Conservation (phyloP, 2,888 invertebrate species). For the Melanostoma scalare region DNA sequence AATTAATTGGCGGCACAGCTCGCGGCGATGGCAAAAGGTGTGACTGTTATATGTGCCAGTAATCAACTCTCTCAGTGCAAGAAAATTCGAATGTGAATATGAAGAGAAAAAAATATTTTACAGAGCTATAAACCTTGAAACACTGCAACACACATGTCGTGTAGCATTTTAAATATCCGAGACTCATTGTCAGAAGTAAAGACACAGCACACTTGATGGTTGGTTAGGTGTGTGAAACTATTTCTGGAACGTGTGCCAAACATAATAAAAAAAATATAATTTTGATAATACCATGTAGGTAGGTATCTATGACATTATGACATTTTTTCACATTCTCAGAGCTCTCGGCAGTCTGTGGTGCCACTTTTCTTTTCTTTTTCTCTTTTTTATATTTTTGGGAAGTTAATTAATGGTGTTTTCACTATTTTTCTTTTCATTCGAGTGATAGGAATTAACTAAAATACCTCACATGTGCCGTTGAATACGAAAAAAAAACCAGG, state of each 20-base stretch:
- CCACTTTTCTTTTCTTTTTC: slow-evolving; percentile 5
- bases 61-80: slow-evolving; percentile 8
- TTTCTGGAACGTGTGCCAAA: slow-evolving; percentile 64
- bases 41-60: slow-evolving; percentile 64
- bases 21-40: slow-evolving; percentile 44
- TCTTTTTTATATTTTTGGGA: background rate
- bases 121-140: slow-evolving; percentile 68
- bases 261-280: slow-evolving; percentile 18
- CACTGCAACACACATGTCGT: slow-evolving; percentile 43
- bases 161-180: slow-evolving; percentile 32
- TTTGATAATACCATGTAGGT: background rate
- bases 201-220: background rate
- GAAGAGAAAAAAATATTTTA: slow-evolving; percentile 11
- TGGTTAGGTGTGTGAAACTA: slow-evolving; percentile 49
- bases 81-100: slow-evolving; percentile 29
- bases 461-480: background rate
- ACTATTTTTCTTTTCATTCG: slow-evolving; percentile 27
- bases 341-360: background rate
- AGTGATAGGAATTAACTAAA: slow-evolving; percentile 6
- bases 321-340: slow-evolving; percentile 52
- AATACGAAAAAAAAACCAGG: background rate
- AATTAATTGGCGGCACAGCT: slow-evolving; percentile 54
- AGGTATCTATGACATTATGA: slow-evolving; percentile 36
- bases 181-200: slow-evolving; percentile 10
- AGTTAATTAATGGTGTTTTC: slow-evolving; percentile 8